phyloP scores from a whole-genome alignment of 37 sponge, comb jelly and placozoan genomes.

The Tethya wilhelma region DNA sequence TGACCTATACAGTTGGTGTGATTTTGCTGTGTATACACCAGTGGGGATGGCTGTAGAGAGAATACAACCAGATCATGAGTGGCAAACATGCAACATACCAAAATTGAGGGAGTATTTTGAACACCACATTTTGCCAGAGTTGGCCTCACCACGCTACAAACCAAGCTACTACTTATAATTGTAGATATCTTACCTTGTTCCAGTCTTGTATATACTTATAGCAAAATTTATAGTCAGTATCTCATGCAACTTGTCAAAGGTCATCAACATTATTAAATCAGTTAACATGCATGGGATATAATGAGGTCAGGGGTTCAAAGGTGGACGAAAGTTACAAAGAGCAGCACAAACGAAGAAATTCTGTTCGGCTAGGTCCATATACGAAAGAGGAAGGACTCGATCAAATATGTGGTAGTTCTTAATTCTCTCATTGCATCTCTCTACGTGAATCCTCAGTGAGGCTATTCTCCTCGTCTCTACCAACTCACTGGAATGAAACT shows the following conservation, averaged over 20 bases:
- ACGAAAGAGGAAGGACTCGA: too few relatives aligned
- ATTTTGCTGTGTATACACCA: slow-evolving; percentile 40
- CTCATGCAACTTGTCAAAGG: neutral
- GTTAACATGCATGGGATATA: neutral
- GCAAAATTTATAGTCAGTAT: too few relatives aligned
- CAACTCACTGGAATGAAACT: too few relatives aligned
- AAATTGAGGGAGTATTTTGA: slow-evolving; percentile 37
- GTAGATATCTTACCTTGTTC: neutral
- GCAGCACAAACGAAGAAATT: slow-evolving; percentile 59
- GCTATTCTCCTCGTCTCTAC: too few relatives aligned
- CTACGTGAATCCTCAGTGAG: slow-evolving; percentile 66
- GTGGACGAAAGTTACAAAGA: slow-evolving; percentile 52
- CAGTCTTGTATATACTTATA: too few relatives aligned
- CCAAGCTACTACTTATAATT: slow-evolving; percentile 27
- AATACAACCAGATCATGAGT: slow-evolving; percentile 27
- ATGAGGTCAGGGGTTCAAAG: neutral
- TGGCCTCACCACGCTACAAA: slow-evolving; percentile 19
- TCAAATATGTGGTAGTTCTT: slow-evolving; percentile 67
- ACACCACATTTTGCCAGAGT: slow-evolving; percentile 40
- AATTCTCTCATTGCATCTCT: slow-evolving; percentile 52
- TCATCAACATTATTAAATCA: neutral
- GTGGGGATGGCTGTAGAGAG: slow-evolving; percentile 42
- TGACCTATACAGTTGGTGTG: slow-evolving; percentile 34
- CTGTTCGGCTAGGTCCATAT: slow-evolving; percentile 26
- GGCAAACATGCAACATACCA: slow-evolving; percentile 17